Base-by-base conservation (phyloP, 2,113 vertebrate species). In the Hepsetus odoe region DNA sequence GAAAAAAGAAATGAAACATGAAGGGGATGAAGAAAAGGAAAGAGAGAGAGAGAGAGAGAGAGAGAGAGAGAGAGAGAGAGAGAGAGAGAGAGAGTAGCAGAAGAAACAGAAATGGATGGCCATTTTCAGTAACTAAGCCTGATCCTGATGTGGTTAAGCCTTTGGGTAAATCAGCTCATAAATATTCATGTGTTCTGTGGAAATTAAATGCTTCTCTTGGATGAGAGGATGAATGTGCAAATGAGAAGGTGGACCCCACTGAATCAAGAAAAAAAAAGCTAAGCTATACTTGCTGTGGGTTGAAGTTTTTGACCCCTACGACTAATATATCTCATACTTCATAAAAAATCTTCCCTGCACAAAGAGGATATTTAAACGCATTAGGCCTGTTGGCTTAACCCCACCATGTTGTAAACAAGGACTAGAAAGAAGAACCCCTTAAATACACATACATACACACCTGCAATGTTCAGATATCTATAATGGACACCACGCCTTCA, bases 401-500 rank as follows among this genome's bases (percentile, higher is more conserved):
- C 33, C 6, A 20, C 30, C 28, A 7, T 67, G 67, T 76, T 76
- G 38, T 55, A 40, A 20, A 77, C 26, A 70, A 46, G 61, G 64
- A 46, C 28, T 58, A n/a, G 10, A 76, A 67, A 58, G 46, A 10
- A 9, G 62, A 64, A 24, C 44, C 56, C 58, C 33, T 42, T 80
- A 67, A 32, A 67, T 46, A 49, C 76, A 70, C 55, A 18, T 14
- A 24, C 49, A 65, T 44, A 35, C 53, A 72, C 40, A 49, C 55
- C 62, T 76, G 33, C n/a, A n/a, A n/a, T 55, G 38, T 40, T 40
- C 66, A 71, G 35, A 58, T 62, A 79, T 65, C 62, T 77, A 32
- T 77, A 59, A 67, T 68, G 44, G 46, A 62, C 35, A 77, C 26
- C 70, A 82, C 64, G 28, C 70, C 72, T 72, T 74, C 42, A 76